Conservation (phyloP, 2,888 invertebrate genomes). For the Cephonodes hylas region DNA sequence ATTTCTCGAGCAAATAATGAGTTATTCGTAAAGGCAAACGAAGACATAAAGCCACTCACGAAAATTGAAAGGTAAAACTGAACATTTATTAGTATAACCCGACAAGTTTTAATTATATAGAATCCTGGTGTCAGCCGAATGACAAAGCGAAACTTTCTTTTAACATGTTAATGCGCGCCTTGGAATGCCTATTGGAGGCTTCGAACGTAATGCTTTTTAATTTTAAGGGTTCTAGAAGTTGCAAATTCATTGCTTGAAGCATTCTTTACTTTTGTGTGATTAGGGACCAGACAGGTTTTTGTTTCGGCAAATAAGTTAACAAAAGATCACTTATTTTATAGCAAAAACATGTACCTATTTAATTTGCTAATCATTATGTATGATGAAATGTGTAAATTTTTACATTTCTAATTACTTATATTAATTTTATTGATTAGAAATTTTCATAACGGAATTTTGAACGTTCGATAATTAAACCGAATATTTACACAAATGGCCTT, state of each 20-base stretch:
- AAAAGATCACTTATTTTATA: too few relatives aligned
- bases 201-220: neutral
- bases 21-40: neutral
- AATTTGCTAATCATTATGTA: too few relatives aligned
- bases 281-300: too few relatives aligned
- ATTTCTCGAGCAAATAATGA: too few relatives aligned
- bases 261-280: too few relatives aligned
- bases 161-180: slow-evolving; percentile 13
- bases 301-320: too few relatives aligned
- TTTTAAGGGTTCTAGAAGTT: neutral
- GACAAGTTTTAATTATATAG: slow-evolving; percentile 16
- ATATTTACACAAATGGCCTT: neutral
- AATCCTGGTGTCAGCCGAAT: slow-evolving; percentile 12
- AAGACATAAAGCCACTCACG: neutral
- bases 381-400: too few relatives aligned
- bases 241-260: too few relatives aligned
- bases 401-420: neutral
- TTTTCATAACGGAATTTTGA: neutral
- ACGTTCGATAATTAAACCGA: neutral
- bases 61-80: slow-evolving; percentile 8
- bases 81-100: slow-evolving; percentile 9
- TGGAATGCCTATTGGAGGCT: slow-evolving; percentile 7
- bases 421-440: neutral
- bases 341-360: too few relatives aligned
- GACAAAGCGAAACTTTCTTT: slow-evolving; percentile 16